phyloP scores from a whole-genome alignment of 2,888 invertebrate species.

The Colostygia pectinataria region DNA sequence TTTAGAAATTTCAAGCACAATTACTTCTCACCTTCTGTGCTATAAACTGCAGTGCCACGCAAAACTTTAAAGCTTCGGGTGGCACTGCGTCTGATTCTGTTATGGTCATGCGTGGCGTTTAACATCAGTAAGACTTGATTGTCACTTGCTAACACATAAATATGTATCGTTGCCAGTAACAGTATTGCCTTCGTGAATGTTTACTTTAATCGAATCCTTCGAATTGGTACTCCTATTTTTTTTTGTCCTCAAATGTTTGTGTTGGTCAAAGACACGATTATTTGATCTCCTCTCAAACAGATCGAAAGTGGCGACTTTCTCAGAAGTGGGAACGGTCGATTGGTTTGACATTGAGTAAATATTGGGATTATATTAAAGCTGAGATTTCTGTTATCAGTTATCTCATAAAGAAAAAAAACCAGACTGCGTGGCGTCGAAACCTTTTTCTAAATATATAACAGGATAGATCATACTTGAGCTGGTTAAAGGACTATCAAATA shows the following conservation, averaged over 20 bases:
- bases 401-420: background rate
- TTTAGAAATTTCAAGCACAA: no score
- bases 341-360: slow-evolving; percentile 31
- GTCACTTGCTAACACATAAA: no score
- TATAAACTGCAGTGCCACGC: no score
- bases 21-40: no score
- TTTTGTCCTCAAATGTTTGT: slow-evolving; percentile 59
- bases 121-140: no score
- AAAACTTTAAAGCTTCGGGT: no score
- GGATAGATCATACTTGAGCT: no score
- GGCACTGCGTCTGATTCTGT: no score
- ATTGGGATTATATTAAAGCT: slow-evolving; percentile 24
- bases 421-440: slow-evolving; percentile 20
- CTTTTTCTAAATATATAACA: no score
- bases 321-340: slow-evolving; percentile 47
- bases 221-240: slow-evolving; percentile 48
- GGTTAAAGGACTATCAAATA: no score
- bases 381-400: slow-evolving; percentile 6
- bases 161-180: slow-evolving; percentile 24
- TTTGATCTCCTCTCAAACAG: slow-evolving; percentile 60
- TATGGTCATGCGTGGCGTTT: no score
- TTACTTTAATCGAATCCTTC: slow-evolving; percentile 64
- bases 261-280: slow-evolving; percentile 59
- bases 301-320: slow-evolving; percentile 56
- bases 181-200: slow-evolving; percentile 46